These are phyloP conservation scores for Baccha elongata DNA, from an alignment of 2,888 invertebrate genomes.

Conservation along the genomic window DNA sequence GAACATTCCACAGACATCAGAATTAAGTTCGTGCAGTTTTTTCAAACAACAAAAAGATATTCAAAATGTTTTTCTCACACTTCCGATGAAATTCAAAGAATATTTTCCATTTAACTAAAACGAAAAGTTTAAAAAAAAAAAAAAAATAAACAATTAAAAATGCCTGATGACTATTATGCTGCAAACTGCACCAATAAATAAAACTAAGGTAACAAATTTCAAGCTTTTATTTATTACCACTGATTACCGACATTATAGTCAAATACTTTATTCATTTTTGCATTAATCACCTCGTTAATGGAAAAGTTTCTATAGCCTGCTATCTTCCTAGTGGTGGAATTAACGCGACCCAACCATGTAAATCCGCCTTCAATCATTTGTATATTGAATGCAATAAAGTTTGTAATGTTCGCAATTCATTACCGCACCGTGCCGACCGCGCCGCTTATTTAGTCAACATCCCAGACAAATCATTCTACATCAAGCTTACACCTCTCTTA, in stretches of 20 bases:
- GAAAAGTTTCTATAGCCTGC: slow-evolving; percentile 43
- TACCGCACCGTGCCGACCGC: slow-evolving; percentile 28
- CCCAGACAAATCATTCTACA: slow-evolving; percentile 49
- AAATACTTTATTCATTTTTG: slow-evolving; percentile 70
- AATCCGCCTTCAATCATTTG: slow-evolving; percentile 66
- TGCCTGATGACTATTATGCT: background rate
- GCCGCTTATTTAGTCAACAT: slow-evolving; percentile 5
- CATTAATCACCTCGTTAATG: slow-evolving; percentile 71
- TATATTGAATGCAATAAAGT: slow-evolving; percentile 70
- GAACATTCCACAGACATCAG: too few species aligned
- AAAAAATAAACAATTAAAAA: background rate
- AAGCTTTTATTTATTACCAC: slow-evolving; percentile 60
- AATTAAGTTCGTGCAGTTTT: too few species aligned
- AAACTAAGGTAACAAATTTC: slow-evolving; percentile 51
- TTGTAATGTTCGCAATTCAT: slow-evolving; percentile 66
- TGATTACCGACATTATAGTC: slow-evolving; percentile 61
- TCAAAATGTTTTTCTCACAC: too few species aligned
- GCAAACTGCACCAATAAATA: slow-evolving; percentile 48
- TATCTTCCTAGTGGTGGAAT: slow-evolving; percentile 2
- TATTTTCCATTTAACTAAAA: too few species aligned
- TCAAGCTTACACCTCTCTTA: background rate
- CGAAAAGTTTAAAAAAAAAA: background rate
- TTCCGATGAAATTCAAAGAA: too few species aligned
- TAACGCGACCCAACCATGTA: slow-evolving; percentile 12
- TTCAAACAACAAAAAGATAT: too few species aligned